Evolutionary conservation across 2,113 vertebrate species (phyloP), one percentile per base, ranked within the genome.

Genomic region (Neoarius graeffei): DNA sequence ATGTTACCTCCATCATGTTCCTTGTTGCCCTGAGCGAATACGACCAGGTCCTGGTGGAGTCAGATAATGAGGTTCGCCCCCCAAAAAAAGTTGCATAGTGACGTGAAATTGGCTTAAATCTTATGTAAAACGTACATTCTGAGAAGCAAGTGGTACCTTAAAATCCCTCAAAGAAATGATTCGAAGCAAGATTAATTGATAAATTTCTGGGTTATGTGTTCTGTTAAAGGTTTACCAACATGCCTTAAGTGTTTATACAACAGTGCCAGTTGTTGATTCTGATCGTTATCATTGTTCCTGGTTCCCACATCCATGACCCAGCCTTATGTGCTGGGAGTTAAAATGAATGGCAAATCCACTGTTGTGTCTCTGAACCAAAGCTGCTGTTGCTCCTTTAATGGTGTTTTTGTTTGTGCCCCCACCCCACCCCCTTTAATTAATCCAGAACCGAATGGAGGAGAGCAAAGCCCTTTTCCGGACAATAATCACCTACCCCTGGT

Each of bases 1-100:
- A 99, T 3, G 98, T 99, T 91, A 99, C 98, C 8, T 99, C 98
- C 94, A 99, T 99, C 92, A 99, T 99, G 98, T 99, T 99, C 91
- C 96, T 99, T 25, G 98, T 99, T 93, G 98, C 98, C 25, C 96
- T 99, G 91, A 99, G 98, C 80, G 98, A 99, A 94, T 99, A 99
- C 42, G 98, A 99, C 96, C 98, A 99, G 94, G 98, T 99, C 89
- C 96, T 99, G 93, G 98, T 99, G 95, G 98, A 99, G 94, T 99
- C 98, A 0, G 98, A 99, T 94, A 99, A 98, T 0, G 98, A 99
- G 98, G 98, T 99, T 4, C 3, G 14, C 1, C 48, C 10, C 35
- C 35, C 2, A 42, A 10, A 54, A 52, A 80, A 30, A 1, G 23
- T 6, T 8, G 0, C 11, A 25, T 9, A 23, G 42, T 74, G 35